A percentile compares a stretch with the other conserved stretches of the same genome.
phyloP scores from a whole-genome alignment of 2,888 invertebrate species.

The Eilema griseolum region DNA sequence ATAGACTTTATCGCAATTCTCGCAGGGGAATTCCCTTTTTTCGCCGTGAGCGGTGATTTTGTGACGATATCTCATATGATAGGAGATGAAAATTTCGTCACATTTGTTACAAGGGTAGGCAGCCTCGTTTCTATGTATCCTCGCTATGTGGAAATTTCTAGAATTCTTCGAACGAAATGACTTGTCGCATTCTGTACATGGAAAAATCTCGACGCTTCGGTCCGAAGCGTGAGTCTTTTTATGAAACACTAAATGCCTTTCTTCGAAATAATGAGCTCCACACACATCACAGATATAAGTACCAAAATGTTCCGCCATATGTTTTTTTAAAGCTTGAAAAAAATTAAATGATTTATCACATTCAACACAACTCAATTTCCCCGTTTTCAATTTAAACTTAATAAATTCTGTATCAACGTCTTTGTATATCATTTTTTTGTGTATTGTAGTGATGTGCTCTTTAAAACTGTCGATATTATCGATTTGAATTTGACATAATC shows the following conservation, averaged over 20 bases:
- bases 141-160: conserved; percentile 51
- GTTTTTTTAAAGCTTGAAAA: conserved; percentile 60
- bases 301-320: conserved; percentile 64
- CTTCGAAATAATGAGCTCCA: conserved; percentile 68
- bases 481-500: conserved; percentile 65
- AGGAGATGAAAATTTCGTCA: conserved; percentile 44
- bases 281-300: conserved; percentile 66
- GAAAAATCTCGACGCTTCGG: conserved; percentile 51
- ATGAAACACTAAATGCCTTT: conserved; percentile 51
- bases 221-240: conserved; percentile 66
- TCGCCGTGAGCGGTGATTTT: conserved; percentile 64
- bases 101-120: conserved; percentile 61
- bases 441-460: conserved; percentile 60
- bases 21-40: conserved; percentile 59
- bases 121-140: conserved; percentile 58
- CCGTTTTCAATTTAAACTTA: conserved; percentile 66
- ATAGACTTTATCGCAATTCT: conserved; percentile 64
- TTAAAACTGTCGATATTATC: conserved; percentile 64
- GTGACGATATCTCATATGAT: conserved; percentile 54
- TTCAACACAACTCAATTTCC: conserved; percentile 60
- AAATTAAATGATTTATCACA: conserved; percentile 63
- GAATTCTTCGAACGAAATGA: conserved; percentile 59
- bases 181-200: conserved; percentile 71
- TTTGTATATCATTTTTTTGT: conserved; percentile 56
- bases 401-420: conserved; percentile 64